These are phyloP conservation scores for Brachionus plicatilis DNA, from an alignment of 1,140 invertebrate species.

Conservation along the genomic window DNA sequence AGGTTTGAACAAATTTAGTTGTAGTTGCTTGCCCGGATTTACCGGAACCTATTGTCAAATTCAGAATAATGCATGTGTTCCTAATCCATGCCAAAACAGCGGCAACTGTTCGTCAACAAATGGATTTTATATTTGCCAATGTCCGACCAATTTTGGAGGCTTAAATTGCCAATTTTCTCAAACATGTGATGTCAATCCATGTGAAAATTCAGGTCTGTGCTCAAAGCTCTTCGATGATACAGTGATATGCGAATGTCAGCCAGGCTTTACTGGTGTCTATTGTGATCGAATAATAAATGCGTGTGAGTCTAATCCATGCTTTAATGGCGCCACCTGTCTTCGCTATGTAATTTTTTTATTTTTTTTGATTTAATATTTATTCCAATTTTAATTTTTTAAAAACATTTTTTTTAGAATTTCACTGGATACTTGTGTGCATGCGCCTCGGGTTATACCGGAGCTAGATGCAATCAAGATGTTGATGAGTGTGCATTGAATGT, in stretches of 20 bases:
- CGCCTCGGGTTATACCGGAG: slow-evolving; percentile 59
- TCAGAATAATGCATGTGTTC: neutral
- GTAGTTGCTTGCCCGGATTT: slow-evolving; percentile 2
- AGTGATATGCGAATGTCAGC: neutral
- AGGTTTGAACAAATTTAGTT: neutral
- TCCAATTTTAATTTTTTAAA: neutral
- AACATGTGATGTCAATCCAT: slow-evolving; percentile 16
- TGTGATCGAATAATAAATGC: slow-evolving; percentile 27
- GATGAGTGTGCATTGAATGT: slow-evolving; percentile 56
- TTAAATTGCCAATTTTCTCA: neutral
- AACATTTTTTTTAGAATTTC: slow-evolving; percentile 55
- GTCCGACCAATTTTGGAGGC: slow-evolving; percentile 63
- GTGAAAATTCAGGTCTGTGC: neutral
- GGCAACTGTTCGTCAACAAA: slow-evolving; percentile 66
- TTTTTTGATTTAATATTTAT: neutral
- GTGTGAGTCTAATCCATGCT: slow-evolving; percentile 27
- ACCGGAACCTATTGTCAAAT: neutral
- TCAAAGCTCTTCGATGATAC: neutral
- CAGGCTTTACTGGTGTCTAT: slow-evolving; percentile 21
- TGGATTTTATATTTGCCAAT: slow-evolving; percentile 82
- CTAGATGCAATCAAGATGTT: slow-evolving; percentile 53
- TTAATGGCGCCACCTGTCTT: slow-evolving; percentile 2
- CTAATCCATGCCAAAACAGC: neutral
- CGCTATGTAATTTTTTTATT: slow-evolving; percentile 45
- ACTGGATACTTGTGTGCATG: slow-evolving; percentile 60